Percentiles rank a stretch among this genome's conserved stretches.
Conservation (phyloP, 2,113 vertebrate species). For the Mastomys natalensis region DNA sequence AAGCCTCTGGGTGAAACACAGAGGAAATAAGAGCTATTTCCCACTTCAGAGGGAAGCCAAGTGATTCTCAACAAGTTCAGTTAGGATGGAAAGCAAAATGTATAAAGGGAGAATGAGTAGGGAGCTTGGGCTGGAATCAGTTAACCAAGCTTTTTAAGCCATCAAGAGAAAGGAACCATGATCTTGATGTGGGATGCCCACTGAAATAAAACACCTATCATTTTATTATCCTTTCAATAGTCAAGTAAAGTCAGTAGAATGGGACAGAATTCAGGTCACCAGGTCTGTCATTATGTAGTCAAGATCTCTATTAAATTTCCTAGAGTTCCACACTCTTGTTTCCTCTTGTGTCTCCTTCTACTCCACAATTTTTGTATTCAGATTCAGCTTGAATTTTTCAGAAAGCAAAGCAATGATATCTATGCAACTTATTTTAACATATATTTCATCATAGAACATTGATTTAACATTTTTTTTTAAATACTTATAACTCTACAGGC, state of each 20-base stretch:
- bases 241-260: constrained; percentile 19
- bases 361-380: not conserved
- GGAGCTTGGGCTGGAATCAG: constrained; percentile 50
- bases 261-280: constrained; percentile 24
- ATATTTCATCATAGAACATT: not conserved
- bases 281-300: not conserved
- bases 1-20: not conserved
- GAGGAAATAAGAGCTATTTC: not conserved
- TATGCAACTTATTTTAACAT: not conserved
- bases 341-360: not conserved
- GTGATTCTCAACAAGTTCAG: constrained; percentile 16
- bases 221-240: not conserved
- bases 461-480: not conserved
- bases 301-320: not conserved
- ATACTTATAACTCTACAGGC: not conserved
- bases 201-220: constrained; percentile 52
- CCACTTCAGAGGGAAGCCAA: not conserved
- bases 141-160: constrained; percentile 58
- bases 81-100: constrained; percentile 42
- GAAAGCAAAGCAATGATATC: not conserved
- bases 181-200: constrained; percentile 55
- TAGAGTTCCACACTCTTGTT: not conserved
- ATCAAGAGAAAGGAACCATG: not conserved
- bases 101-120: constrained; percentile 52
- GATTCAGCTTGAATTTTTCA: not conserved